Percentiles rank a stretch among this genome's conserved stretches.
Conservation (phyloP, 2,113 vertebrate genomes). For the Podiceps cristatus region DNA sequence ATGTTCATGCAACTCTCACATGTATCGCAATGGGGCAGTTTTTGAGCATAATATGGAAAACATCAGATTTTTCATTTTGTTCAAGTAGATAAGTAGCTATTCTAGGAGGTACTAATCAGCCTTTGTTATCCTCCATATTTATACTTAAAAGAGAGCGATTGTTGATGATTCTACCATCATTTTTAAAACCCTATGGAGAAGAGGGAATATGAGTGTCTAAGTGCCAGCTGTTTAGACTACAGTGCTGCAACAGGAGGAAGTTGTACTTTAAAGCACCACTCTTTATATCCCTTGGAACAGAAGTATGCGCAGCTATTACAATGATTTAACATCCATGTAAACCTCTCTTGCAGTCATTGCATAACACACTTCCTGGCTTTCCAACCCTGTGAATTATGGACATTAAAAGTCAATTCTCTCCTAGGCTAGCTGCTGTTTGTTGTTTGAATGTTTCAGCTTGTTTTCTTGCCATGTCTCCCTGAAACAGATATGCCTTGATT, state of each 20-base stretch:
- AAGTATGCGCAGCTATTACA: neutral
- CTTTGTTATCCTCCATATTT: neutral
- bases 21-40: neutral
- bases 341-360: neutral
- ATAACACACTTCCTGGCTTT: neutral
- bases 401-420: neutral
- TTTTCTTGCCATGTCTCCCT: neutral
- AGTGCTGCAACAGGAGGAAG: neutral
- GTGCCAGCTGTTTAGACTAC: neutral
- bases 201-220: neutral
- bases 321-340: constrained; percentile 6
- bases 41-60: neutral
- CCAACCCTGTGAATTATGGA: neutral
- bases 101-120: neutral
- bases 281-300: neutral
- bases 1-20: neutral
- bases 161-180: neutral
- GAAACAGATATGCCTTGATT: neutral
- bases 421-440: neutral
- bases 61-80: neutral
- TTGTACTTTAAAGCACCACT: neutral
- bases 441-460: neutral
- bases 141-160: neutral
- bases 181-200: neutral
- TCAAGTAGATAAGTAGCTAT: neutral